Evolutionary conservation across 1,140 invertebrate species (phyloP), one percentile per base, ranked within the genome.

Genomic region (Agrypnia vestita): DNA sequence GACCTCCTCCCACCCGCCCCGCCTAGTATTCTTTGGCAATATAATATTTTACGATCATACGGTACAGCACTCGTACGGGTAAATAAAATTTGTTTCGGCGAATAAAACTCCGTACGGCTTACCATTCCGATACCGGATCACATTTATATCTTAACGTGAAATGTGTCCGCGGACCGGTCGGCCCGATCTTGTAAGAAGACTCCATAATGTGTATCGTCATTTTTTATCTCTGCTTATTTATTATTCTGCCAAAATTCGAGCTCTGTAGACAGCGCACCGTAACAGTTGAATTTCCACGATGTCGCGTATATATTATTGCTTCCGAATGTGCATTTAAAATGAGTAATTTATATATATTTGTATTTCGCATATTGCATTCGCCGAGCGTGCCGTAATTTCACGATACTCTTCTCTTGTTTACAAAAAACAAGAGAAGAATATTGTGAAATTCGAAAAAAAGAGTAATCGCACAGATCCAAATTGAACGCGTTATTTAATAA

Each of bases 61-160:
- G 46, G 46, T 71, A 43, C 49, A 12, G 19, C 13, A 55, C 21
- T 73, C 21, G 25, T 55, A 53, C 19, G 43, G 9, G 44, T 55
- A 53, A 73, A 73, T 73, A 73, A 55, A 73, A 53, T 73, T 55
- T 21, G 56, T 51, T 55, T 73, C 49, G 49, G 44, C n/a, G 13
- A 35, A 55, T 73, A 73, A 55, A 53, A 73, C n/a, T 73, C 21
- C 49, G 69, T 7, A 35, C 55, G 25, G 25, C 25, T 35, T 64
- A 64, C n/a, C 61, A 64, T 25, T 12, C 8, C 8, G 11, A 3
- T 51, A 15, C 49, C n/a, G 49, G 3, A 51, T 15, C 49, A 13
- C 49, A 51, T 51, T 51, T 15, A 15, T 51, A 51, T 51, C n/a
- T 51, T 51, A 51, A 51, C 8, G n/a, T 51, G n/a, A 51, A 51